A percentile compares a stretch with the other conserved stretches of the same genome.
These are phyloP conservation scores for Candidula unifasciata DNA, from an alignment of 2,888 invertebrate genomes.

Conservation along the genomic window DNA sequence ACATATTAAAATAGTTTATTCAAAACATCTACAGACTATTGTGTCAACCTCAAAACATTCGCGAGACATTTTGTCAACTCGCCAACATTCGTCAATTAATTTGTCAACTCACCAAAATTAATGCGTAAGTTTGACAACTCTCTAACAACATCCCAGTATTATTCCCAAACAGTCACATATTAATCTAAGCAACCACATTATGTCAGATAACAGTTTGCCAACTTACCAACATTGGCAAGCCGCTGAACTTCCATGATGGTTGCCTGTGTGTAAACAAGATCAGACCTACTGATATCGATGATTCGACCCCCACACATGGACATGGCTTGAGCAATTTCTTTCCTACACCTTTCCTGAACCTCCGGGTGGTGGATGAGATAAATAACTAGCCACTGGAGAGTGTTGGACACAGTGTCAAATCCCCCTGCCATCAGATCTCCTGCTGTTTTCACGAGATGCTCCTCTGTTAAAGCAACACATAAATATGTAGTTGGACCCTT, in stretches of 20 bases:
- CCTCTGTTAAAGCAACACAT: not conserved
- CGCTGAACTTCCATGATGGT: slow-evolving; percentile 40
- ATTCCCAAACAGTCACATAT: too few relatives aligned
- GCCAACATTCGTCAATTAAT: not conserved
- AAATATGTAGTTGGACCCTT: too few relatives aligned
- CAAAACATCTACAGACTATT: too few relatives aligned
- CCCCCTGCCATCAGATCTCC: slow-evolving; percentile 41
- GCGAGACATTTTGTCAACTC: too few relatives aligned
- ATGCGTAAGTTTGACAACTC: not conserved
- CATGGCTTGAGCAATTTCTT: slow-evolving; percentile 15
- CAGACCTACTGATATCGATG: not conserved
- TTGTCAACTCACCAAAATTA: slow-evolving; percentile 28
- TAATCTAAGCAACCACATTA: too few relatives aligned
- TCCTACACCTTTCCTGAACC: slow-evolving; percentile 29
- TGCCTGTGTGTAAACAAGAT: slow-evolving; percentile 31
- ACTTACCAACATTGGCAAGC: slow-evolving; percentile 38
- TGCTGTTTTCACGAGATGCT: slow-evolving; percentile 16
- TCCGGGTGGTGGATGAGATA: slow-evolving; percentile 39
- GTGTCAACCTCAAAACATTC: too few relatives aligned
- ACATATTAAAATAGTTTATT: too few relatives aligned
- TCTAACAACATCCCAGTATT: too few relatives aligned
- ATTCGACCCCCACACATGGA: not conserved
- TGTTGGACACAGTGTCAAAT: slow-evolving; percentile 22
- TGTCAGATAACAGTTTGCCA: not conserved
- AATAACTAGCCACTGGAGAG: slow-evolving; percentile 29